phyloP scores from a whole-genome alignment of 2,113 vertebrate genomes.

The Rhadina sibilatrix region DNA sequence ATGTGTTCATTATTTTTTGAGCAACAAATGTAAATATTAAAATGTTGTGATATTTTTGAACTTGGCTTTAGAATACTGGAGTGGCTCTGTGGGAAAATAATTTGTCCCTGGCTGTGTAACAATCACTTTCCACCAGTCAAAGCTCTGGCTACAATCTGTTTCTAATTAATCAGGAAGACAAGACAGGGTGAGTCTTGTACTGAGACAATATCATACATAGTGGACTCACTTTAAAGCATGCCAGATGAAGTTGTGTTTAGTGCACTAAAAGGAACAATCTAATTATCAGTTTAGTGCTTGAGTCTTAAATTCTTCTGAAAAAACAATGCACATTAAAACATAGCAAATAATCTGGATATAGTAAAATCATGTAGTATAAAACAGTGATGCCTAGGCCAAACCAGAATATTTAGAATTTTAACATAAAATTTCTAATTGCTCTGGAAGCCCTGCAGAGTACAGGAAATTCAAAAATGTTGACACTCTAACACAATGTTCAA shows the following conservation, averaged over 20 bases:
- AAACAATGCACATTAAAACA: not conserved
- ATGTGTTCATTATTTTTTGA: slow-evolving; percentile 28
- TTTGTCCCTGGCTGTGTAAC: slow-evolving; percentile 62
- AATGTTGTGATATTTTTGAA: slow-evolving; percentile 59
- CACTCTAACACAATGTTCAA: not conserved
- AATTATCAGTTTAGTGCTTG: not conserved
- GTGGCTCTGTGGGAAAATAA: slow-evolving; percentile 66
- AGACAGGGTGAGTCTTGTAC: slow-evolving; percentile 24
- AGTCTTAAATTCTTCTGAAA: not conserved
- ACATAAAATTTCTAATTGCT: not conserved
- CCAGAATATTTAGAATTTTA: not conserved
- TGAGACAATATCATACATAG: slow-evolving; percentile 17
- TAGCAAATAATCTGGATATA: not conserved
- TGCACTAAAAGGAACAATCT: not conserved
- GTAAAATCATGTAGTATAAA: not conserved
- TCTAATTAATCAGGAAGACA: slow-evolving; percentile 69
- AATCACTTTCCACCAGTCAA: slow-evolving; percentile 62
- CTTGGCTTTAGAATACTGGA: slow-evolving; percentile 49
- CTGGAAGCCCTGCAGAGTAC: not conserved
- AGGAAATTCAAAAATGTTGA: not conserved
- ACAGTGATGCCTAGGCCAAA: not conserved
- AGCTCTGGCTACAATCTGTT: slow-evolving; percentile 61
- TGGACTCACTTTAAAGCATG: not conserved
- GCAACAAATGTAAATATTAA: slow-evolving; percentile 45
- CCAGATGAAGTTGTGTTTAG: slow-evolving; percentile 21